Evolutionary conservation across 2,113 vertebrate species (phyloP).

Genomic region (Nanorana parkeri): DNA sequence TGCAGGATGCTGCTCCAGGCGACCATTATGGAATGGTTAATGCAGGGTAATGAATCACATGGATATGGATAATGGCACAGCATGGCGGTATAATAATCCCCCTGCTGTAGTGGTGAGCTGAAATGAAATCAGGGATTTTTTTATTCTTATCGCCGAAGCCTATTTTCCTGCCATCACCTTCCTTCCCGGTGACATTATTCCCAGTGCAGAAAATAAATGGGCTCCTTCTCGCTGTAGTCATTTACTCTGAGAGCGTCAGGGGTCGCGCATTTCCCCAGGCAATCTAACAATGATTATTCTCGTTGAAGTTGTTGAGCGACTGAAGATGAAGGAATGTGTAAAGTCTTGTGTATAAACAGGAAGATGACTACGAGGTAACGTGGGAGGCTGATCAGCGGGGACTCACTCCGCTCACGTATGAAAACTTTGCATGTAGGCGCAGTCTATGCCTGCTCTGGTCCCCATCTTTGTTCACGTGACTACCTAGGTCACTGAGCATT

Average conservation of each 20-base stretch:
- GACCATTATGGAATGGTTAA: constrained; percentile 25
- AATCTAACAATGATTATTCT: constrained; percentile 17
- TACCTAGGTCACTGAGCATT: too few species aligned
- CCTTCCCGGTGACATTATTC: constrained; percentile 6
- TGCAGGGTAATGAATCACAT: constrained; percentile 22
- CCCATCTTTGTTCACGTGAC: too few species aligned
- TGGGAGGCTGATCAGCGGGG: too few species aligned
- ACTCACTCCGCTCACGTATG: too few species aligned
- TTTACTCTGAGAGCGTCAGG: neutral
- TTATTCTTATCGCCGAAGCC: constrained; percentile 4
- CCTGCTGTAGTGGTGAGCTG: neutral
- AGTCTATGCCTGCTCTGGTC: too few species aligned
- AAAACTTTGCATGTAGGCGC: too few species aligned
- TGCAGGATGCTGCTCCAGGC: neutral
- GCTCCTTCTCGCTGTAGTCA: constrained; percentile 8
- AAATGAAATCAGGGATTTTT: constrained; percentile 8
- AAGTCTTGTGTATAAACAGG: too few species aligned
- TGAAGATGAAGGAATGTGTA: neutral
- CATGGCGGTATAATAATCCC: constrained; percentile 33
- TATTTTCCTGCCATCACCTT: constrained; percentile 13
- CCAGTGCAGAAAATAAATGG: constrained; percentile 1
- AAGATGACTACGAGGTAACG: too few species aligned
- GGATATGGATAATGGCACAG: constrained; percentile 16
- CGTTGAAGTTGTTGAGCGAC: neutral
- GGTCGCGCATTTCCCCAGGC: neutral